Base-by-base conservation (phyloP, 92 coral and sea anemone species). In the Pocillopora grandis region DNA sequence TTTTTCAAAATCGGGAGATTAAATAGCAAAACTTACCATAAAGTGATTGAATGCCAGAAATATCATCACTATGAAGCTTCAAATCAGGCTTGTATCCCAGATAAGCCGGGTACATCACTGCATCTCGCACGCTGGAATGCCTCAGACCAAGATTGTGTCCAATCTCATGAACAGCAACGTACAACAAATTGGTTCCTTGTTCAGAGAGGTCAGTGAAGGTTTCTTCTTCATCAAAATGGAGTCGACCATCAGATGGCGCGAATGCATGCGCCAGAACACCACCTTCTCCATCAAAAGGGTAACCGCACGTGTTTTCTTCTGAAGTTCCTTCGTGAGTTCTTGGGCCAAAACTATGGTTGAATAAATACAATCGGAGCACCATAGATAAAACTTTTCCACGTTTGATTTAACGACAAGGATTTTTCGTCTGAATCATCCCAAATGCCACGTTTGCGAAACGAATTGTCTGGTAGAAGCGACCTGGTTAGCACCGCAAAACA, bases 161-260 rank as follows among this genome's bases (percentile, higher is more conserved):
- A 23, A 85, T 76, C 75, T 85, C 88, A 69, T 85, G 88, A 12
- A 77, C 77, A 42, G 88, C 88, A 36, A 82, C 71, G 74, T 81
- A 85, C 31, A 76, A 62, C 77, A 85, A 72, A 62, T 86, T 76
- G 35, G 79, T 78, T 13, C 89, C 89, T 17, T 19, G 58, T 7
- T n/a, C 20, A 3, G 78, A 31, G 59, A 57, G 71, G 36, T 71
- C 79, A 31, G 80, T 69, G 18, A 80, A 86, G 15, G 42, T 57
- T 77, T 86, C 89, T 3, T 86, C 84, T 70, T 78, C 79, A 35
- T 86, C 89, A 37, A 86, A 86, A 71, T 86, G 89, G 8, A 86
- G 19, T 49, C 77, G 78, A 21, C 89, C 89, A 70, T 66, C 60
- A 31, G 59, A 57, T 48, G 88, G 88, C 37, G 19, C 75, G 42